Base-by-base conservation (phyloP, 2,888 invertebrate genomes). In the Hirtodrosophila confusa region DNA sequence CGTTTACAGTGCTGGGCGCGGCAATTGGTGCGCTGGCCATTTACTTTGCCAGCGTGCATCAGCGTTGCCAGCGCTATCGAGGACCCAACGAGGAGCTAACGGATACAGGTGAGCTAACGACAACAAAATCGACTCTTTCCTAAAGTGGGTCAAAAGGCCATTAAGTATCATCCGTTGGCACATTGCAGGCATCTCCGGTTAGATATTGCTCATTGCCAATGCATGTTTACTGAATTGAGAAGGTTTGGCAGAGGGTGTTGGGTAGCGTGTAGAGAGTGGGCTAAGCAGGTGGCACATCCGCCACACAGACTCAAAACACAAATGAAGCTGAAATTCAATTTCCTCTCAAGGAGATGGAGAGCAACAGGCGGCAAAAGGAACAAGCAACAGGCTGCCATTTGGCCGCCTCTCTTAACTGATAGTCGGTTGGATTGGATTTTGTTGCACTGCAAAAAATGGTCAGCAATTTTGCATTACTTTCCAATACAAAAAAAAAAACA, bases 1-100 rank as follows among this genome's bases (percentile, higher is more conserved):
- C 92, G 10, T 90, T 91, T 58, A 90, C 89, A 40, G 90, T 91
- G 12, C 84, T 91, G 44, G 91, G 91, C 12, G 91, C 92, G 23
- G 92, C 90, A 24, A 88, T 91, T 61, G 91, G 91, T 10, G 91
- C 91, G 0, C 61, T 91, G 69, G 89, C 89, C 58, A 91, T 92
- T 45, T 91, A 92, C 73, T 90, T 92, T 78, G 90, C 91, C 66
- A 90, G 91, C 48, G 65, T 68, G 12, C 86, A 75, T 50, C 83
- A 79, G 62, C 71, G 75, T 6, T 80, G 80, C 57, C 80, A 74
- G 35, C 50, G 63, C 8, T 71, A 76, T 47, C 86, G 55, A 27
- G 27, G 27, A 24, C 75, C 48, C 35, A 58, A 45, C 12, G 54
- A 41, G 27, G 49, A 41, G 33, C 49, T 44, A 29, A 48, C 56